A percentile compares a stretch with the other conserved stretches of the same genome.
phyloP scores from a whole-genome alignment of 2,888 invertebrate genomes.

The Pseudoips prasinana region DNA sequence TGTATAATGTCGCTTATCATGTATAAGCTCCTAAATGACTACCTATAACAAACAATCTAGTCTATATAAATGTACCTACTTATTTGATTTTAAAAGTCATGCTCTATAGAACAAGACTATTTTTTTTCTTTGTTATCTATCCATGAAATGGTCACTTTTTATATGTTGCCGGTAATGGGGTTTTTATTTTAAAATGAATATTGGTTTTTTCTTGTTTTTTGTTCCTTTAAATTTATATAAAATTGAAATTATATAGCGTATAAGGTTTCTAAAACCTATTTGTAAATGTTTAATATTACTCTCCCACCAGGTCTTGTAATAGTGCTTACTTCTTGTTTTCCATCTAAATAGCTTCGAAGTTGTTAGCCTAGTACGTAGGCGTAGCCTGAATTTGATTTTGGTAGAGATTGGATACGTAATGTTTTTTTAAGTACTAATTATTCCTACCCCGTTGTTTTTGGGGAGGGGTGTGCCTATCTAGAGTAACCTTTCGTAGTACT shows the following conservation, averaged over 20 bases:
- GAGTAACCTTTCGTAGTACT: too few species aligned
- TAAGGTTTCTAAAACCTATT: slow-evolving; percentile 27
- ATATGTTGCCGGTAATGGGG: slow-evolving; percentile 21
- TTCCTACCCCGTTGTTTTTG: too few species aligned
- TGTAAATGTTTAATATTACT: slow-evolving; percentile 6
- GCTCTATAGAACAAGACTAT: slow-evolving; percentile 20
- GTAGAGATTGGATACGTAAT: too few species aligned
- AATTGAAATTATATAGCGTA: slow-evolving; percentile 11
- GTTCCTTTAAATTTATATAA: slow-evolving; percentile 3
- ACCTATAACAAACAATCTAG: slow-evolving; percentile 29
- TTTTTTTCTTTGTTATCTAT: slow-evolving; percentile 21
- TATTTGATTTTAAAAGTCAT: slow-evolving; percentile 16
- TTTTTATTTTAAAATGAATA: slow-evolving; percentile 11
- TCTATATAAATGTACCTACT: slow-evolving; percentile 30
- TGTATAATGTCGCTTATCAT: too few species aligned
- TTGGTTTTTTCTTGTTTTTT: slow-evolving; percentile 11
- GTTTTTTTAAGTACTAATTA: too few species aligned
- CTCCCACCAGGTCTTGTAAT: too few species aligned
- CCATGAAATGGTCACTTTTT: slow-evolving; percentile 31
- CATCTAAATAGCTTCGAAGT: too few species aligned
- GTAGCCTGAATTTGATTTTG: too few species aligned
- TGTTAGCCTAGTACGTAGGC: too few species aligned
- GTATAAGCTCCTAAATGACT: too few species aligned
- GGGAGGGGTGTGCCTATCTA: too few species aligned
- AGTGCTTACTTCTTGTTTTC: too few species aligned